Base-by-base conservation (phyloP, 2,888 invertebrate species). In the Doris montereyensis region DNA sequence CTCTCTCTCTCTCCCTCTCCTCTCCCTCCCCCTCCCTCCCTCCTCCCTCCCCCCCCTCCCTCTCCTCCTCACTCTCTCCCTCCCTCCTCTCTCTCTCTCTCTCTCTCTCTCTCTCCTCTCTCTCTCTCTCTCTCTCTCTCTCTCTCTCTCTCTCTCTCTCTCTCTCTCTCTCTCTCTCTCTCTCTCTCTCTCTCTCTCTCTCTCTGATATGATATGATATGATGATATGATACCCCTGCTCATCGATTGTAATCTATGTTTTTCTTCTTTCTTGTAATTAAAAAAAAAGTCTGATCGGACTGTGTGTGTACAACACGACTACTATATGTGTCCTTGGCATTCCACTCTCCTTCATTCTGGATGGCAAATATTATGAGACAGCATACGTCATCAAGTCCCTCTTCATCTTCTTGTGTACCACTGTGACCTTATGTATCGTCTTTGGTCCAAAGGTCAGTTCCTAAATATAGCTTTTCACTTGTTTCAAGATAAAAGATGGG, bases 271-370 rank as follows among this genome's bases (percentile, higher is more conserved):
- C n/a, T 5, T 0, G n/a, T n/a, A n/a, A n/a, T n/a, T n/a, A n/a
- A n/a, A n/a, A n/a, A n/a, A n/a, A n/a, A n/a, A n/a, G 86, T 71
- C 81, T 82, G 74, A 88, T 86, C 34, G 87, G 87, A 1, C 83
- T 86, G 24, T 87, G 86, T 35, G 86, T 88, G 67, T 88, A 88
- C 79, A 88, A 86, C 79, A 83, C 86, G 5, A 83, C 86, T 0
- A 77, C 87, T 5, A 82, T 87, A 30, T 85, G 86, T 76, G 60
- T 83, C 24, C 81, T 87, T 26, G 86, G 84, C 0, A 84, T 86
- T 0, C 85, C 86, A 5, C 75, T 86, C 0, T 62, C 76, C 5
- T 83, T 85, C 62, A 72, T 85, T 10, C 76, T 86, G 26, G 83
- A 81, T 0, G 81, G 82, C 17, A 83, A 84, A 5, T 81, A 86